phyloP scores from a whole-genome alignment of 1,140 invertebrate species.

The Apis laboriosa region DNA sequence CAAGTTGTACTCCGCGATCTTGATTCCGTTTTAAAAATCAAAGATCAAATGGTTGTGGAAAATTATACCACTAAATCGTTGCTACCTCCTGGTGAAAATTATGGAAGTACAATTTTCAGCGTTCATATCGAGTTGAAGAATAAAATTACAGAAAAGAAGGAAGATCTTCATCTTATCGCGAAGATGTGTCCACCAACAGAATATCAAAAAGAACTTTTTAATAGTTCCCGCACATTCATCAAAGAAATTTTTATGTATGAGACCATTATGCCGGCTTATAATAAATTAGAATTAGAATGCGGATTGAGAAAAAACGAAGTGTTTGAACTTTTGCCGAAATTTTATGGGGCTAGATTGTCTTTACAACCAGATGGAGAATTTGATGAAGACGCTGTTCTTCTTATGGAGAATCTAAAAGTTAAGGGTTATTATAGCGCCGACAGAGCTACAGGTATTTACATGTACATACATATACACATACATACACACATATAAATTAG shows the following conservation, averaged over 20 bases:
- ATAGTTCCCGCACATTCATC: conserved; percentile 75
- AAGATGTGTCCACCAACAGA: conserved; percentile 77
- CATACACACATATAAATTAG: background rate
- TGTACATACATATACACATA: background rate
- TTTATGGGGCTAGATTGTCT: conserved; percentile 81
- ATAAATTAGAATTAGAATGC: conserved; percentile 70
- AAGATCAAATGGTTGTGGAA: conserved; percentile 58
- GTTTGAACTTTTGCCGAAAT: conserved; percentile 80
- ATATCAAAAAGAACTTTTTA: conserved; percentile 71
- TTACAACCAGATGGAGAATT: conserved; percentile 74
- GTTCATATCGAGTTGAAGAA: conserved; percentile 71
- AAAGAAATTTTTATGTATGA: conserved; percentile 77
- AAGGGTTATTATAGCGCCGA: conserved; percentile 80
- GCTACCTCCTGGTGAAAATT: conserved; percentile 82
- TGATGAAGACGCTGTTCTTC: conserved; percentile 82
- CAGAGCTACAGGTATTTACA: conserved; percentile 70
- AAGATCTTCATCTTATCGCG: conserved; percentile 74
- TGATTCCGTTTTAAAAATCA: conserved; percentile 69
- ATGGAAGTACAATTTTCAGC: conserved; percentile 82
- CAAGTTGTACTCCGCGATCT: conserved; percentile 63
- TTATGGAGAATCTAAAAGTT: conserved; percentile 83
- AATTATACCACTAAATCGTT: conserved; percentile 57
- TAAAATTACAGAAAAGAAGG: conserved; percentile 41
- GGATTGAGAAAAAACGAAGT: conserved; percentile 73
- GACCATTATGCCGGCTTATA: conserved; percentile 70